Evolutionary conservation across 37 sponge, comb jelly and placozoan genomes (phyloP).

Genomic region (Spongilla lacustris): DNA sequence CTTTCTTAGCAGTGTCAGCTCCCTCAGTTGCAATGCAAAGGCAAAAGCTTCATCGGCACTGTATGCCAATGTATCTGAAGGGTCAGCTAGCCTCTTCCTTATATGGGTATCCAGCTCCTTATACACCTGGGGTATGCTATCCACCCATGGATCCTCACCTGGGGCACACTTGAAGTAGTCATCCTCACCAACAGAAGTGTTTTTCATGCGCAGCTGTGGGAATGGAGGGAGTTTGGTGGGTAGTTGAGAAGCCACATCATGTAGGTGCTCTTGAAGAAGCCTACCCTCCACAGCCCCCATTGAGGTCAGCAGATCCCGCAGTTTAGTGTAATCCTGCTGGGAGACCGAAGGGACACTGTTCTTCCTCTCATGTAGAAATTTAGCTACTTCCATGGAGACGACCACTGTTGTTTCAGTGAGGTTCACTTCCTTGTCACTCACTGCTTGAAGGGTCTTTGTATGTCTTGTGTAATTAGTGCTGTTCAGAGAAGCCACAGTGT

Average conservation of each 20-base stretch:
- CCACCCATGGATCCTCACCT: neutral
- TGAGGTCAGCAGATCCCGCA: neutral
- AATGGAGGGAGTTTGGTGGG: neutral
- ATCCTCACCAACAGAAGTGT: neutral
- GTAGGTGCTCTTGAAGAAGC: neutral
- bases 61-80: neutral
- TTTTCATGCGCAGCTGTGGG: neutral
- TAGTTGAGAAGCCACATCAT: neutral
- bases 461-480: neutral
- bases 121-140: neutral
- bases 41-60: conserved; percentile 14
- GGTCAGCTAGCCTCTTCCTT: neutral
- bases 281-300: neutral
- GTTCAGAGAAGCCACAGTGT: neutral
- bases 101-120: neutral
- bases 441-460: neutral
- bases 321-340: neutral
- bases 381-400: neutral
- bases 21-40: conserved; percentile 11
- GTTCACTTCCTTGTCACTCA: neutral
- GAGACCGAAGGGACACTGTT: neutral
- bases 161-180: neutral
- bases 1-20: conserved; percentile 20
- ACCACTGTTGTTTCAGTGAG: neutral
- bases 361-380: neutral